Conservation (phyloP, 2,888 invertebrate species). For the Ochropleura leucogaster region DNA sequence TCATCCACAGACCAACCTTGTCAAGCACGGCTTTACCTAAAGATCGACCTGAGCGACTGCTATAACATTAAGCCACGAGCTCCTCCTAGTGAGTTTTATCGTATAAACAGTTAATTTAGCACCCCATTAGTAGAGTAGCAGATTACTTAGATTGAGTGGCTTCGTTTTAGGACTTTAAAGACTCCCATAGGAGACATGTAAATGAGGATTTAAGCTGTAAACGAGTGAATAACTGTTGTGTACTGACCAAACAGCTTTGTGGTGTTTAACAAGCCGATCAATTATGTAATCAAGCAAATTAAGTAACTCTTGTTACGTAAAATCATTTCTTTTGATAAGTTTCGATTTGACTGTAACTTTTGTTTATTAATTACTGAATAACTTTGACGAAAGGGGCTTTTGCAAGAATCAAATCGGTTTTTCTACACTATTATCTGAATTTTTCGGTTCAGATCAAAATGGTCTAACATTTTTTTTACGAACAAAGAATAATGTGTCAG, state of each 20-base stretch:
- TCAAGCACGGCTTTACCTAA: no score
- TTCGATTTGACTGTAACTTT: background rate
- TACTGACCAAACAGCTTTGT: constrained; percentile 2
- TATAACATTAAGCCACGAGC: background rate
- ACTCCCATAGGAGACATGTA: constrained; percentile 25
- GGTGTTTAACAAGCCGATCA: background rate
- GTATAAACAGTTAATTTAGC: constrained; percentile 9
- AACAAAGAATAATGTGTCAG: constrained; percentile 22
- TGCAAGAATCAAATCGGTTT: background rate
- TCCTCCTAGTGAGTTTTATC: background rate
- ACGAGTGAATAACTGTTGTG: background rate
- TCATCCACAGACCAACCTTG: no score
- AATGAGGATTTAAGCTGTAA: constrained; percentile 1
- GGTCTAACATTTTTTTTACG: background rate
- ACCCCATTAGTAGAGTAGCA: background rate
- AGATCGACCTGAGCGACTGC: no score
- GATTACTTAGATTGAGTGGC: constrained; percentile 28
- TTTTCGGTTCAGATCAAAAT: constrained; percentile 6
- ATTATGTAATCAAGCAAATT: constrained; percentile 14
- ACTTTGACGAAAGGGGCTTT: background rate
- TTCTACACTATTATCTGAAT: no score
- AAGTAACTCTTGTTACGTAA: background rate
- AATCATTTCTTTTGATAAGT: background rate
- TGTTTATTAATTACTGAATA: background rate
- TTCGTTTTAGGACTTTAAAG: constrained; percentile 12